Base-by-base conservation (phyloP, 2,888 invertebrate species). In the Drosophila meridionalis region DNA sequence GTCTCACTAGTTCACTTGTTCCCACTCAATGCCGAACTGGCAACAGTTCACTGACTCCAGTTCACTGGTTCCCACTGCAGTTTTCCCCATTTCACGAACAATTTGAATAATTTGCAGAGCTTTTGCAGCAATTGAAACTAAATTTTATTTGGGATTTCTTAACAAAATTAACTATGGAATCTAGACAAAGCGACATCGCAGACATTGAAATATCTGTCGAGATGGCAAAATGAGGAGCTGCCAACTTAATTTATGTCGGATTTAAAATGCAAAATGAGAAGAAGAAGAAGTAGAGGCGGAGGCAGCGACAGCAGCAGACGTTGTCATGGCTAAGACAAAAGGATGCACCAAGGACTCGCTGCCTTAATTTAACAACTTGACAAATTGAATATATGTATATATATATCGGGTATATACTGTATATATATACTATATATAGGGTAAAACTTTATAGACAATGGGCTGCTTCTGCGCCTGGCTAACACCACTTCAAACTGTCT, bases 171-270 rank as follows among this genome's bases (percentile, higher is more conserved):
- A 76, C 66, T 70, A 52, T 58, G 55, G 62, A 64, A 65, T 69
- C 82, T 68, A 68, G 87, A 84, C 83, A 82, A 83, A 83, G 71
- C 55, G 55, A 60, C 69, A 52, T 63, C 61, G 56, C 34, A 47
- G 84, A 83, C 78, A 72, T 36, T 82, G 76, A 73, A 73, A 70
- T 67, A 83, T 80, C 58, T 71, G 63, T 38, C 50, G 60, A 36
- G 66, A 57, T 68, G 32, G 50, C 40, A 65, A 56, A 68, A 48
- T 63, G 61, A 62, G 62, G 68, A 79, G 76, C 72, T 87, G 85
- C 71, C 87, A 88, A 73, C 86, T 83, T 78, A 88, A 86, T 89
- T 86, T 86, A 87, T 82, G 87, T 86, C 80, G 68, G 62, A 87
- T 73, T 76, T 83, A 57, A 53, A 50, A 59, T 66, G 61, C 76